Conservation (phyloP, 2,797 vertebrate species). For the Gymnodraco acuticeps region DNA sequence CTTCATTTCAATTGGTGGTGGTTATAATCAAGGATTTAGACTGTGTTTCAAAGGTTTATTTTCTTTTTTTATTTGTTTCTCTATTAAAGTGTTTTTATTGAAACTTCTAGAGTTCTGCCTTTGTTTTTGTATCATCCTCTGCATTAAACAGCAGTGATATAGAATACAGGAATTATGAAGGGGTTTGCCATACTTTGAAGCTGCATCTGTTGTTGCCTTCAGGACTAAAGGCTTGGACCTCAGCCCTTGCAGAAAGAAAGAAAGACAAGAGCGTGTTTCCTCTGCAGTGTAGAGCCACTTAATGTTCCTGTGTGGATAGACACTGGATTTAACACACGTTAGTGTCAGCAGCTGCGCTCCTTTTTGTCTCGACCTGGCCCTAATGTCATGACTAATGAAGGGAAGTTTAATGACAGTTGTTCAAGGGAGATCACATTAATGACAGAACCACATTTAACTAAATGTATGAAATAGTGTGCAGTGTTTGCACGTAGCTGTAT, state of each 20-base stretch:
- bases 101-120: conserved; percentile 33
- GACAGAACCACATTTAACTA: neutral
- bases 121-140: neutral
- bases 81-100: conserved; percentile 86
- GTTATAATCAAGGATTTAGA: conserved; percentile 83
- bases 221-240: neutral
- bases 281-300: neutral
- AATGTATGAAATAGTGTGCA: neutral
- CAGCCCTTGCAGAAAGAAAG: neutral
- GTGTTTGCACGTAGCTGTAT: neutral
- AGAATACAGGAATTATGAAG: neutral
- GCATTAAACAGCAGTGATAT: neutral
- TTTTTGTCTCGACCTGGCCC: neutral
- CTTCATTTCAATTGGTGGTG: conserved; percentile 83
- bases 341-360: neutral
- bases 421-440: neutral
- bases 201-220: neutral
- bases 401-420: neutral
- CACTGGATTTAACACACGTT: neutral
- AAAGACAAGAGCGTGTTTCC: neutral
- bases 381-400: neutral
- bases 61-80: conserved; percentile 80
- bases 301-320: too few relatives aligned
- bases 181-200: neutral
- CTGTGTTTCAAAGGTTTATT: conserved; percentile 82